These are phyloP conservation scores for Theretra japonica DNA, from an alignment of 2,888 invertebrate species.

Conservation along the genomic window DNA sequence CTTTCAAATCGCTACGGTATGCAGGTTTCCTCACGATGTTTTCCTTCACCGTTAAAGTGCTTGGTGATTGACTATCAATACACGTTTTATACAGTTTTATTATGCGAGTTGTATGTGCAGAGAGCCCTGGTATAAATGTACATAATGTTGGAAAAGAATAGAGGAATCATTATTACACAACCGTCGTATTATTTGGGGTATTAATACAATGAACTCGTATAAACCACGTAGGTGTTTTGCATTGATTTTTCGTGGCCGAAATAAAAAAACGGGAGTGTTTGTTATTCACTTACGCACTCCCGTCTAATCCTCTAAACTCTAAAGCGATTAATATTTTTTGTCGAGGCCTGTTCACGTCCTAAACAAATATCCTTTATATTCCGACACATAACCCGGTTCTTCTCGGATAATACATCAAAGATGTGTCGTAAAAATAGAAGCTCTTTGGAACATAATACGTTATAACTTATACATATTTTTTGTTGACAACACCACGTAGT, in stretches of 20 bases:
- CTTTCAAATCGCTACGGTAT: too few species aligned
- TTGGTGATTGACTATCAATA: too few species aligned
- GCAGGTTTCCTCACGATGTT: too few species aligned
- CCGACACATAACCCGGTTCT: background rate
- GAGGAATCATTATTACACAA: too few species aligned
- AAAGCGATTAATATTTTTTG: background rate
- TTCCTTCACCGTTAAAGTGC: too few species aligned
- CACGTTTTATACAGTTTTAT: too few species aligned
- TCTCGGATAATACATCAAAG: slow-evolving; percentile 1
- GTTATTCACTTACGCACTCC: background rate
- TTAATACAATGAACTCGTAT: too few species aligned
- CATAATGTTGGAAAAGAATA: too few species aligned
- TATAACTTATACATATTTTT: background rate
- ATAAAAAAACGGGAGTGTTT: background rate
- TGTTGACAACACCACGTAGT: background rate
- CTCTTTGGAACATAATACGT: background rate
- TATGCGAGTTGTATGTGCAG: too few species aligned
- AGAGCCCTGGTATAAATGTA: too few species aligned
- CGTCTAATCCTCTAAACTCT: background rate
- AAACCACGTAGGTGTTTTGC: too few species aligned
- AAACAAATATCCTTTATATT: slow-evolving; percentile 5
- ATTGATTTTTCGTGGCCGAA: background rate
- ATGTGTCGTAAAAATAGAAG: background rate
- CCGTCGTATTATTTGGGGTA: too few species aligned
- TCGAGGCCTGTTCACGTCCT: background rate